These are phyloP conservation scores for Stratiomys singularior DNA, from an alignment of 2,888 invertebrate genomes.

Conservation along the genomic window DNA sequence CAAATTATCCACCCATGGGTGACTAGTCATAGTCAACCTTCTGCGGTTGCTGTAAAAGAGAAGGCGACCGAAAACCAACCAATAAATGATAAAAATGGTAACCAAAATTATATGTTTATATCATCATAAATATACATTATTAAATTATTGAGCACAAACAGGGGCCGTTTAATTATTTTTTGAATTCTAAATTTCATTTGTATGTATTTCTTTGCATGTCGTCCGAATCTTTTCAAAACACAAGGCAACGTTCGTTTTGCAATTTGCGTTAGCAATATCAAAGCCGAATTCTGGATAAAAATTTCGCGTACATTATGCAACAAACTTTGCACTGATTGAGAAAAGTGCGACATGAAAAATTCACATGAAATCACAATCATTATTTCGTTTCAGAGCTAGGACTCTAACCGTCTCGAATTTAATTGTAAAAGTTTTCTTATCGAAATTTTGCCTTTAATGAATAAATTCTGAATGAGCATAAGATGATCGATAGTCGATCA, in stretches of 20 bases:
- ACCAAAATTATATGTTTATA: constrained; percentile 50
- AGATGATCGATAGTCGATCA: constrained; percentile 18
- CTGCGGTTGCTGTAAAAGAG: constrained; percentile 86
- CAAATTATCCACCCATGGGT: constrained; percentile 53
- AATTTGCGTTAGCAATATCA: too few species aligned
- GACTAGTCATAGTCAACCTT: constrained; percentile 71
- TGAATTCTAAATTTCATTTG: constrained; percentile 45
- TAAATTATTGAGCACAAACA: constrained; percentile 54
- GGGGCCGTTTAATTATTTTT: constrained; percentile 55
- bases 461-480: constrained; percentile 53
- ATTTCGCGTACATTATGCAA: neutral
- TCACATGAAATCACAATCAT: constrained; percentile 21
- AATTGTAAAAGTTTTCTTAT: neutral
- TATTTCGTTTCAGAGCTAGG: constrained; percentile 25
- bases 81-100: constrained; percentile 56
- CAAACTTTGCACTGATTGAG: neutral
- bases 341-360: constrained; percentile 2
- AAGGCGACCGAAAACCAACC: constrained; percentile 76
- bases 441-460: constrained; percentile 32
- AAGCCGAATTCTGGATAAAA: too few species aligned
- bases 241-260: neutral
- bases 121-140: constrained; percentile 47
- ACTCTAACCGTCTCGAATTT: neutral
- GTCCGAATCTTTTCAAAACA: neutral
- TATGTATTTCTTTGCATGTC: neutral